Evolutionary conservation across 2,797 vertebrate species (phyloP).

Genomic region (Eulemur coronatus): DNA sequence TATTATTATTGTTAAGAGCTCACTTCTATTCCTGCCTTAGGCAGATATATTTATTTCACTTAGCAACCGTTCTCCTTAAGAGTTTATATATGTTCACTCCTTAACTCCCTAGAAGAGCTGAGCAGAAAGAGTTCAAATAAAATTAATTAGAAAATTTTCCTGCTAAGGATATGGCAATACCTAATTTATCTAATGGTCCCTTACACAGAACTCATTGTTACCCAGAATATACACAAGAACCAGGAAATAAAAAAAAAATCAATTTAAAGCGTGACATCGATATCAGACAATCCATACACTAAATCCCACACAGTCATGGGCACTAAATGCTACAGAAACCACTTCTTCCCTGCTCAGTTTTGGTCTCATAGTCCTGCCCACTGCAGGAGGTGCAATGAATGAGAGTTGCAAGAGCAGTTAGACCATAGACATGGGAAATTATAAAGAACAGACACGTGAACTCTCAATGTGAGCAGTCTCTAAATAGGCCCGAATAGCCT

Average conservation of each 20-base stretch:
- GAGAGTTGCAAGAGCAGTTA: neutral
- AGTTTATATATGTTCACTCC: neutral
- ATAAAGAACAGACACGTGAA: neutral
- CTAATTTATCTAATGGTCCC: neutral
- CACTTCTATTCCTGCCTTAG: neutral
- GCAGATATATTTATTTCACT: neutral
- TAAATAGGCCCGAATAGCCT: neutral
- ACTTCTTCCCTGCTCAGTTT: neutral
- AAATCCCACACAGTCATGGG: neutral
- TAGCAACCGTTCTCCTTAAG: neutral
- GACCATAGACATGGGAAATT: neutral
- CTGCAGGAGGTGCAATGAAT: neutral
- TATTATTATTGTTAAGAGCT: neutral
- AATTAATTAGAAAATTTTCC: neutral
- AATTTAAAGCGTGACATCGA: neutral
- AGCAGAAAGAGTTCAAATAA: neutral
- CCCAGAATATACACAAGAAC: neutral
- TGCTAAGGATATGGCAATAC: neutral
- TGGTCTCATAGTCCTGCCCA: neutral
- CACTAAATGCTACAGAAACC: neutral
- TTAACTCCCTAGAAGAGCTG: neutral
- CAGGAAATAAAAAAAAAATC: neutral
- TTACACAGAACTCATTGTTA: neutral
- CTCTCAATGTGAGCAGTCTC: neutral
- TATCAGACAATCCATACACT: neutral